A percentile compares a stretch with the other conserved stretches of the same genome.
Evolutionary conservation across 2,113 vertebrate genomes (phyloP).

Genomic region (Aldabrachelys gigantea): DNA sequence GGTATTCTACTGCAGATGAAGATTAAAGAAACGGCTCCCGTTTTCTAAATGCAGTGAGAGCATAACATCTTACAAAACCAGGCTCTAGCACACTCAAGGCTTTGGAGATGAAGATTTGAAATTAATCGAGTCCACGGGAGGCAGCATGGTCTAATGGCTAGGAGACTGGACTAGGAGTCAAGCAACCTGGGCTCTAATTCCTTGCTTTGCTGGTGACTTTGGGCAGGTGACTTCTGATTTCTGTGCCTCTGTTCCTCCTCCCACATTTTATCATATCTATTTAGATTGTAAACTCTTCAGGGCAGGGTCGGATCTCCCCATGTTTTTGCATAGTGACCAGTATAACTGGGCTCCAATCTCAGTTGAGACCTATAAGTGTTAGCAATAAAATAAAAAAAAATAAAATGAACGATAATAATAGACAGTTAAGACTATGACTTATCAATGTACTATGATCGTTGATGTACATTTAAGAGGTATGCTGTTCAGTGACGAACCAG

Average conservation of each 20-base stretch:
- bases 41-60: constrained; percentile 1
- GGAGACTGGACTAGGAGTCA: background rate
- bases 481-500: background rate
- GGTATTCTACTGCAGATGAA: background rate
- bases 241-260: background rate
- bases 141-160: background rate
- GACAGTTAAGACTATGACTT: background rate
- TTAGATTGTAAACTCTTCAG: background rate
- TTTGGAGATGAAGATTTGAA: background rate
- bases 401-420: background rate
- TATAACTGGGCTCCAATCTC: background rate
- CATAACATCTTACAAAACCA: background rate
- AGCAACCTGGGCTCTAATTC: background rate
- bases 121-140: background rate
- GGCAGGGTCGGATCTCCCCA: background rate
- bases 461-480: background rate
- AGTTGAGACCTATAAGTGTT: background rate
- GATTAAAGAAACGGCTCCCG: constrained; percentile 6
- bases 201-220: background rate
- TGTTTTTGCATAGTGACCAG: background rate
- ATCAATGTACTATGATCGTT: background rate
- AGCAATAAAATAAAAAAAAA: background rate
- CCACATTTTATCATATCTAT: background rate
- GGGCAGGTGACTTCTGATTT: background rate
- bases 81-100: background rate